Base-by-base conservation (phyloP, 2,888 invertebrate genomes). In the Chrysodeixis includens region DNA sequence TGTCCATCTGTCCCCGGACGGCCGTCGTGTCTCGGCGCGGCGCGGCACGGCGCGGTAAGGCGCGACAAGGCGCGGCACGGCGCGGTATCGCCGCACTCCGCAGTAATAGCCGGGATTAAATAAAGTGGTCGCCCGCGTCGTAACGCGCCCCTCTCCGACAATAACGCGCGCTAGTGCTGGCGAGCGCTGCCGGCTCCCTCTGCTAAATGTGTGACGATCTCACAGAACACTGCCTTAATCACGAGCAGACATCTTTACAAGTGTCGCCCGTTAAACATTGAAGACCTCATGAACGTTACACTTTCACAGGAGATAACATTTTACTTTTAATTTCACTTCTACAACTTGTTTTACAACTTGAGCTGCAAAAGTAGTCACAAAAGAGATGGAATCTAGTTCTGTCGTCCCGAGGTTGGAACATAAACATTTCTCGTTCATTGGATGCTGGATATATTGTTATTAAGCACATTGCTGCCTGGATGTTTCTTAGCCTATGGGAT, bases 131-230 rank as follows among this genome's bases (percentile, higher is more conserved):
- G 12, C 49, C n/a, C 49, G 46, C 12, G 56, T 40, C 16, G 20
- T 55, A n/a, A 16, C 51, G 12, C 55, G 58, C 71, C 22, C 22
- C 44, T 7, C 66, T 18, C 0, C 30, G 71, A 32, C 30, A n/a
- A 22, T 53, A 56, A 56, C 26, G 46, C 35, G 56, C 56, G 22
- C 72, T 71, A 35, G 53, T 55, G 26, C 22, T 22, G 16, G 46
- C 4, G 18, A 9, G 46, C 9, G 18, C 9, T 46, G 46, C 16
- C 18, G 9, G 18, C 18, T 2, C 26, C 2, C 26, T 4, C 26
- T n/a, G n/a, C n/a, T n/a, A 46, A 46, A 8, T 46, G 46, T 46
- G 9, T 18, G 7, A 44, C 16, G 9, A 16, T 16, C 18, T 46
- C 16, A 46, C 16, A 16, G 8, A 16, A 46, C 46, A 46, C 46